A percentile compares a stretch with the other conserved stretches of the same genome.
Conservation (phyloP, 2,797 vertebrate genomes). For the Galago senegalensis region DNA sequence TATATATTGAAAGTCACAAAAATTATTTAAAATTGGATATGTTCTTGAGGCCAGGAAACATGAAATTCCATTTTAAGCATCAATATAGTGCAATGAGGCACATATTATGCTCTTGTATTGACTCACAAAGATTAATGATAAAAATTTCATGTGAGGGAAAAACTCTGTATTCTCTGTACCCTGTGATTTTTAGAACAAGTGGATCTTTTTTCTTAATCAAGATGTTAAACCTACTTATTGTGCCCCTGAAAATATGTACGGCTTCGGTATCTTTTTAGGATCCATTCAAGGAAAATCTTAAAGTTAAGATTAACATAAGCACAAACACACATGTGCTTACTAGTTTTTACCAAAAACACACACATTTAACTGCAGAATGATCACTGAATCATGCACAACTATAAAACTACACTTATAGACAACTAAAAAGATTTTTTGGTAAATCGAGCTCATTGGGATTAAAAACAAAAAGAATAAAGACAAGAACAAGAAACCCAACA, state of each 20-base stretch:
- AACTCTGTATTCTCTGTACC: background rate
- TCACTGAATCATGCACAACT: background rate
- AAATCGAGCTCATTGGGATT: background rate
- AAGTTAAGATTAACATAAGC: background rate
- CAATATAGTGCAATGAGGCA: background rate
- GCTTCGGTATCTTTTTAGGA: background rate
- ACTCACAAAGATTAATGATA: background rate
- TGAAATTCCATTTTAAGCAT: slow-evolving; percentile 1
- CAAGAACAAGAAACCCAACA: background rate
- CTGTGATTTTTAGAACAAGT: background rate
- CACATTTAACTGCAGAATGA: background rate
- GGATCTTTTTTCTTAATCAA: background rate
- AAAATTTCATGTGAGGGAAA: background rate
- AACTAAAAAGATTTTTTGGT: background rate
- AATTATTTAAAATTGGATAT: background rate
- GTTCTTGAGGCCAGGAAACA: background rate
- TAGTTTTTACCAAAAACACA: background rate
- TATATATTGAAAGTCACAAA: background rate
- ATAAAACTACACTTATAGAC: background rate
- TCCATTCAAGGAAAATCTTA: background rate
- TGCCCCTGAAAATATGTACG: background rate
- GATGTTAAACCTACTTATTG: background rate
- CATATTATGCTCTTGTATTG: background rate
- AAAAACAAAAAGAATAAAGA: background rate
- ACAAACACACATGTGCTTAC: background rate